Evolutionary conservation across 2,113 vertebrate genomes (phyloP).

Genomic region (Lethenteron reissneri): DNA sequence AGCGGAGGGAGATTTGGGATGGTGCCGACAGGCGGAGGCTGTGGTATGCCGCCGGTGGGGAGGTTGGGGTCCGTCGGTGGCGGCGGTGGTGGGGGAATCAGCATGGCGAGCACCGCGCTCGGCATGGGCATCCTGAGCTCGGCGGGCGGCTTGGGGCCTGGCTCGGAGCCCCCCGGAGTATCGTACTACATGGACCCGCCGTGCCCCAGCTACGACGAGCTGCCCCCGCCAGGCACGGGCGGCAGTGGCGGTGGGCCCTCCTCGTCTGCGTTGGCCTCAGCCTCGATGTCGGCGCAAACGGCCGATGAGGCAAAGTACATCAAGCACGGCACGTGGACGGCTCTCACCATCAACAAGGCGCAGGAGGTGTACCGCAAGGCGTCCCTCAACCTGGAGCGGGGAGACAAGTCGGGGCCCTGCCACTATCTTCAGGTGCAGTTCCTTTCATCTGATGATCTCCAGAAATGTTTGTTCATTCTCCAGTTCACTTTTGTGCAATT

Average conservation of each 20-base stretch:
- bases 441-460: neutral
- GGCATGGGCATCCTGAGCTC: constrained; percentile 6
- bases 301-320: neutral
- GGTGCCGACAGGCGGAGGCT: too few relatives aligned
- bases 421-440: neutral
- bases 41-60: too few relatives aligned
- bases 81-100: neutral
- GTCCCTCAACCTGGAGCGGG: neutral
- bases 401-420: neutral
- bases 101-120: constrained; percentile 1
- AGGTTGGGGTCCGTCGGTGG: neutral
- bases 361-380: neutral
- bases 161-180: neutral
- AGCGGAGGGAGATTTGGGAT: too few relatives aligned
- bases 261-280: too few relatives aligned
- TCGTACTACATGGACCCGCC: constrained; percentile 6
- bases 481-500: neutral
- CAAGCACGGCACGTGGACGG: neutral
- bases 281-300: neutral
- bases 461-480: neutral
- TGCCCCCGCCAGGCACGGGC: neutral
- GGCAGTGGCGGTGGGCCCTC: neutral
- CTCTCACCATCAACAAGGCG: constrained; percentile 3
- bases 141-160: neutral
- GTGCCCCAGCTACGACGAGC: constrained; percentile 1